Percentiles rank a stretch among this genome's conserved stretches.
Conservation (phyloP, 92 coral and sea anemone species). For the Scolanthus callimorphus region DNA sequence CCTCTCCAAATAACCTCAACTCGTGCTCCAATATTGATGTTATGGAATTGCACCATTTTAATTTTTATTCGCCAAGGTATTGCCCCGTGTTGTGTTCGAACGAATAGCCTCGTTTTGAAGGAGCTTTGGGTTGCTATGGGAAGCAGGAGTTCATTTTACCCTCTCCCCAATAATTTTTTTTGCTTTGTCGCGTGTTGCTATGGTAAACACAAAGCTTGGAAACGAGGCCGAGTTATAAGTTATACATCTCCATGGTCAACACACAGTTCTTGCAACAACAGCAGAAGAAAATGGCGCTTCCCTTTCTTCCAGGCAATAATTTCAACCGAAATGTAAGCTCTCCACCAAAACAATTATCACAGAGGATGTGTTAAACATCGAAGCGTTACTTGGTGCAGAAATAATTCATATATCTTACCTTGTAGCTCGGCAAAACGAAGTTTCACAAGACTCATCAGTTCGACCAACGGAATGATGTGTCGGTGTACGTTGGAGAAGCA, state of each 20-base stretch:
- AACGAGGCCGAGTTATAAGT: constrained; percentile 19
- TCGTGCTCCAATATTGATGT: constrained; percentile 80
- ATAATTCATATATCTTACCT: not conserved
- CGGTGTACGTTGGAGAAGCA: constrained; percentile 86
- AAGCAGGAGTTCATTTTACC: too few species aligned
- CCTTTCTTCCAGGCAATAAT: constrained; percentile 95
- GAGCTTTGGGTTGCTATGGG: too few species aligned
- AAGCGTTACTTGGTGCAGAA: not conserved
- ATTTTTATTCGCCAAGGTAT: not conserved
- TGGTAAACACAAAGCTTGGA: constrained; percentile 51
- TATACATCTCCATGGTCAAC: constrained; percentile 15
- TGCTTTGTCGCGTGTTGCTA: constrained; percentile 77
- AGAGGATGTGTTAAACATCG: not conserved
- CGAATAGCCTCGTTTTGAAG: constrained; percentile 21
- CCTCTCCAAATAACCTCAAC: constrained; percentile 91
- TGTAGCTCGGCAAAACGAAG: constrained; percentile 86
- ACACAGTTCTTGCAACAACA: constrained; percentile 13
- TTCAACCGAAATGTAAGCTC: constrained; percentile 86
- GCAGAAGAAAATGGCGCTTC: constrained; percentile 79
- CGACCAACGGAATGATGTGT: constrained; percentile 95
- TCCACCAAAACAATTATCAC: not conserved
- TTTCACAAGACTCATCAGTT: constrained; percentile 96
- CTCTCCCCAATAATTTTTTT: too few species aligned
- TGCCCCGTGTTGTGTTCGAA: constrained; percentile 1
- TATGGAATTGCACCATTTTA: constrained; percentile 80